A percentile compares a stretch with the other conserved stretches of the same genome.
Evolutionary conservation across 1,140 invertebrate species (phyloP).

Genomic region (Trachymyrmex septentrionalis): DNA sequence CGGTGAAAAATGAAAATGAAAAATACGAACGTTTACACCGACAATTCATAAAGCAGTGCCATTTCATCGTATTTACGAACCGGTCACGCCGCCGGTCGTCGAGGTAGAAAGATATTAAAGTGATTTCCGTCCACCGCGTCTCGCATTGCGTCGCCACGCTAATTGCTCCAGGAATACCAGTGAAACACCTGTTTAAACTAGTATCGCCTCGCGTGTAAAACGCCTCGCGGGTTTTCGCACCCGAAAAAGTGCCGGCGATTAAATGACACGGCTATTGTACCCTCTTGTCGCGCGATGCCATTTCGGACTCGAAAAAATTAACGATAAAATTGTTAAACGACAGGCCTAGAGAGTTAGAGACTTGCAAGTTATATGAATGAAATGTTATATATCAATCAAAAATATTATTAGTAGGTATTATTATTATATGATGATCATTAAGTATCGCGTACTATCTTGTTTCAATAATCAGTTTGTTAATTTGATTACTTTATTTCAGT

Average conservation of each 20-base stretch:
- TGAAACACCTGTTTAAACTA: conserved; percentile 74
- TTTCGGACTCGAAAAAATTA: neutral
- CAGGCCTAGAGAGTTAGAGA: neutral
- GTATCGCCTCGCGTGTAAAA: conserved; percentile 64
- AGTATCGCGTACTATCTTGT: neutral
- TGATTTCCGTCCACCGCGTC: conserved; percentile 52
- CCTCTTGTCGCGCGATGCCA: neutral
- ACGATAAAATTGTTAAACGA: neutral
- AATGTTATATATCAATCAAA: too few species aligned
- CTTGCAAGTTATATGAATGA: neutral
- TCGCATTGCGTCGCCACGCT: conserved; percentile 48
- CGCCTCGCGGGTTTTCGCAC: conserved; percentile 30
- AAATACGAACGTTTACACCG: conserved; percentile 45
- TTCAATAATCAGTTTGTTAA: neutral
- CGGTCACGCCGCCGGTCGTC: conserved; percentile 57
- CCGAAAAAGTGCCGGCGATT: conserved; percentile 38
- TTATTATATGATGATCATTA: neutral
- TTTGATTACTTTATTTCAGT: neutral
- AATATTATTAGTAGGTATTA: too few species aligned
- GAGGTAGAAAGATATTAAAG: conserved; percentile 69
- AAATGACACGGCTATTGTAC: conserved; percentile 34
- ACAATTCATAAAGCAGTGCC: conserved; percentile 59
- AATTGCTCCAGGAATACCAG: conserved; percentile 75
- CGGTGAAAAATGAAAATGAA: conserved; percentile 20
- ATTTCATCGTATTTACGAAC: conserved; percentile 69